Percentiles rank a stretch among this genome's conserved stretches.
Evolutionary conservation across 2,888 invertebrate species (phyloP).

Genomic region (Steinernema carpocapsae): DNA sequence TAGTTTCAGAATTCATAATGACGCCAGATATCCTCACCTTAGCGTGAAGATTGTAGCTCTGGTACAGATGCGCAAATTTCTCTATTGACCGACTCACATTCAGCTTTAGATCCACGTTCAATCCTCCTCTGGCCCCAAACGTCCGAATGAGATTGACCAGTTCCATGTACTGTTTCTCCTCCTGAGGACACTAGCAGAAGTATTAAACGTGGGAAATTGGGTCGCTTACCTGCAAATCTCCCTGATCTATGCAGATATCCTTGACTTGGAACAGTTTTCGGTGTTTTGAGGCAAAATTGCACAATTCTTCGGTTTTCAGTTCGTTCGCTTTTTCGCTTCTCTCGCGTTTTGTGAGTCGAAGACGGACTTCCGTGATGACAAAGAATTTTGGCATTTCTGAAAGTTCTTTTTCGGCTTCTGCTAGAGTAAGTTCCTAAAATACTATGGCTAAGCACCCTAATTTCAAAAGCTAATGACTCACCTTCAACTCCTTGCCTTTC

Average conservation of each 20-base stretch:
- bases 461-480: not conserved
- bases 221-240: not conserved
- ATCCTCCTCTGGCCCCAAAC: not conserved
- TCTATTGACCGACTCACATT: not conserved
- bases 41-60: not conserved
- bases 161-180: not conserved
- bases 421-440: not conserved
- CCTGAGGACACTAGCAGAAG: not conserved
- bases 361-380: not conserved
- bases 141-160: not conserved
- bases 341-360: not conserved
- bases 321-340: not conserved
- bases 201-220: not conserved
- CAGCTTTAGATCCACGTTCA: not conserved
- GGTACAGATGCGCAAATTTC: not conserved
- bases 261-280: not conserved
- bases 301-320: not conserved
- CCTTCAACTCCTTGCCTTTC: not conserved
- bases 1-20: not conserved
- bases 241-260: not conserved
- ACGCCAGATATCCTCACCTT: not conserved
- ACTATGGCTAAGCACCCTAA: not conserved
- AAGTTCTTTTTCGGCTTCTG: constrained; percentile 2
- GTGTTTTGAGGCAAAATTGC: not conserved
- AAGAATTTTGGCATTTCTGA: constrained; percentile 6